phyloP scores from a whole-genome alignment of 1,140 invertebrate genomes.

The Macrostomum lignano region DNA sequence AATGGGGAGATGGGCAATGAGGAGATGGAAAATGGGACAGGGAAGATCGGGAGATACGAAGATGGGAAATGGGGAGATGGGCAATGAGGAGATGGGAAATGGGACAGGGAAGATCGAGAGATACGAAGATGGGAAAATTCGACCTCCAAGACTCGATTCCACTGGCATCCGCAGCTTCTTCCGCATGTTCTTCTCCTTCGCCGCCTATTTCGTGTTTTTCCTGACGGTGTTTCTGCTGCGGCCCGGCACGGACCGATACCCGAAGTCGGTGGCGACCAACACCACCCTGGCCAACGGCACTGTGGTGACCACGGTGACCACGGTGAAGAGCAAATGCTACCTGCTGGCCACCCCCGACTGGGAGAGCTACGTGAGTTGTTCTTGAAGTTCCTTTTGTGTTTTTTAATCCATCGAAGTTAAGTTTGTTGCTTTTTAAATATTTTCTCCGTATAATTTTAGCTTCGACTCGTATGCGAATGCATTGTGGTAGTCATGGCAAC shows the following conservation, averaged over 20 bases:
- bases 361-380: conserved; percentile 12
- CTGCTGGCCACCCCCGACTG: conserved; percentile 12
- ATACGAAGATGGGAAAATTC: too few species aligned
- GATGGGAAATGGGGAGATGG: too few species aligned
- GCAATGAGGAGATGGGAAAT: too few species aligned
- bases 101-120: too few species aligned
- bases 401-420: conserved; percentile 6
- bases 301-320: conserved; percentile 10
- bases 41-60: too few species aligned
- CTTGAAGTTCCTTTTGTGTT: conserved; percentile 7
- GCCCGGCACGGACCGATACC: conserved; percentile 34
- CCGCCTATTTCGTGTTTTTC: conserved; percentile 58
- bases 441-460: conserved; percentile 12
- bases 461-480: conserved; percentile 15
- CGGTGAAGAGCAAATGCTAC: conserved; percentile 18
- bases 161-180: conserved; percentile 9
- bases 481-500: conserved; percentile 16
- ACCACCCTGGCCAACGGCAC: conserved; percentile 8
- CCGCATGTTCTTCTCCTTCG: conserved; percentile 45
- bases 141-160: conserved; percentile 24
- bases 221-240: conserved; percentile 53
- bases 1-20: too few species aligned
- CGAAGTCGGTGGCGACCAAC: conserved; percentile 22
- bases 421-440: too few species aligned
- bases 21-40: too few species aligned